phyloP scores from a whole-genome alignment of 1,140 invertebrate species.

The Papilio polytes region DNA sequence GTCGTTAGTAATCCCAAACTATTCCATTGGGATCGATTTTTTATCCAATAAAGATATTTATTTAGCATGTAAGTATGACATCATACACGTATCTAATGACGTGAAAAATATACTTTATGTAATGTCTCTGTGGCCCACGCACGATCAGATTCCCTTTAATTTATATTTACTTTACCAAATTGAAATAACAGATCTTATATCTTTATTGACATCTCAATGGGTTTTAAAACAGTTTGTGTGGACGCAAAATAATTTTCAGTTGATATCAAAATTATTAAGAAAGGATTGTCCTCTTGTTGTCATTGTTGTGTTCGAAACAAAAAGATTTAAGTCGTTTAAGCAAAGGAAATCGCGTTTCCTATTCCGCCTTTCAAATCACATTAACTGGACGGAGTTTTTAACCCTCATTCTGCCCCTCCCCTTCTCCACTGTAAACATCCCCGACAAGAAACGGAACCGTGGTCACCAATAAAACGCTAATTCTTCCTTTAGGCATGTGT shows the following conservation, averaged over 20 bases:
- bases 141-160: neutral
- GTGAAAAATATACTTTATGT: neutral
- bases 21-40: too few species aligned
- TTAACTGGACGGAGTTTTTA: conserved; percentile 59
- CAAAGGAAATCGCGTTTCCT: conserved; percentile 52
- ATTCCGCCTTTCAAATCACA: conserved; percentile 56
- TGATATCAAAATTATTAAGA: neutral
- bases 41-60: neutral
- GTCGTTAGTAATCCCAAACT: too few species aligned
- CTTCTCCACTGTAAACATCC: conserved; percentile 52
- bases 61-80: neutral
- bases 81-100: neutral
- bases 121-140: neutral
- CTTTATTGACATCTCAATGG: neutral
- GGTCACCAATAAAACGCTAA: conserved; percentile 71
- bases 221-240: neutral
- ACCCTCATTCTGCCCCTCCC: conserved; percentile 39
- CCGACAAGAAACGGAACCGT: conserved; percentile 54
- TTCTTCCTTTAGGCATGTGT: conserved; percentile 54
- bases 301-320: neutral
- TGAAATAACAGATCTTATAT: neutral
- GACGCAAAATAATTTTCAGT: conserved; percentile 1
- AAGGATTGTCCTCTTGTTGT: neutral
- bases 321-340: conserved; percentile 39
- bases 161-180: neutral